Conservation (phyloP, 2,888 invertebrate species). For the Limenitis camilla region DNA sequence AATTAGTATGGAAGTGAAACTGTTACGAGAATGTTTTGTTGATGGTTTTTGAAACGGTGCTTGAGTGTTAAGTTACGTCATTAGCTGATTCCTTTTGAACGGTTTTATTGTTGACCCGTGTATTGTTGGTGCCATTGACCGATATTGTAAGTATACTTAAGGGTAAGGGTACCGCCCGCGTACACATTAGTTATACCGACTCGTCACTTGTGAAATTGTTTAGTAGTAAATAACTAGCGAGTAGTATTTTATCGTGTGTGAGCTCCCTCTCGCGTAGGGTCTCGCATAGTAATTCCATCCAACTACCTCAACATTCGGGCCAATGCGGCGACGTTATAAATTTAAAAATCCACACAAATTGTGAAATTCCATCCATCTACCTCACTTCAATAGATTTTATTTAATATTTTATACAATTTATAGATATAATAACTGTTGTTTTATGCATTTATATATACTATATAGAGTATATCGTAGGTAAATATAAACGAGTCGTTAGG, state of each 20-base stretch:
- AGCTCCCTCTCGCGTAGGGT: conserved; percentile 63
- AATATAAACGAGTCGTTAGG: conserved; percentile 68
- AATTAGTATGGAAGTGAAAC: conserved; percentile 38
- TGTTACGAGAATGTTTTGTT: conserved; percentile 56
- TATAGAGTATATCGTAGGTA: conserved; percentile 72
- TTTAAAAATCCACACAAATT: conserved; percentile 70
- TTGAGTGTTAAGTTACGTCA: conserved; percentile 69
- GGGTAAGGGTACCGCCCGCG: conserved; percentile 35
- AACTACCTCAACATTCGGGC: conserved; percentile 75
- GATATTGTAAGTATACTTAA: conserved; percentile 53
- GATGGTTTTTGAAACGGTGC: conserved; percentile 63
- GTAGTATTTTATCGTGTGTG: conserved; percentile 65
- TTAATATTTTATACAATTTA: conserved; percentile 76
- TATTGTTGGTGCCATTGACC: conserved; percentile 71
- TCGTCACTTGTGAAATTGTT: conserved; percentile 50
- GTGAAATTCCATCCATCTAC: conserved; percentile 83
- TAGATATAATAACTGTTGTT: conserved; percentile 74
- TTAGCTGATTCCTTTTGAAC: conserved; percentile 57
- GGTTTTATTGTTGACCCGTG: conserved; percentile 71
- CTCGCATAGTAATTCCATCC: conserved; percentile 75
- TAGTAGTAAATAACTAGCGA: conserved; percentile 56
- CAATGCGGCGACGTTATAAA: conserved; percentile 66
- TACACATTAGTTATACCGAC: conserved; percentile 42
- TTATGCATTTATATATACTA: conserved; percentile 74
- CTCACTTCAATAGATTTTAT: conserved; percentile 79